Evolutionary conservation across 2,888 invertebrate genomes (phyloP).

Genomic region (Tenodera sinensis): DNA sequence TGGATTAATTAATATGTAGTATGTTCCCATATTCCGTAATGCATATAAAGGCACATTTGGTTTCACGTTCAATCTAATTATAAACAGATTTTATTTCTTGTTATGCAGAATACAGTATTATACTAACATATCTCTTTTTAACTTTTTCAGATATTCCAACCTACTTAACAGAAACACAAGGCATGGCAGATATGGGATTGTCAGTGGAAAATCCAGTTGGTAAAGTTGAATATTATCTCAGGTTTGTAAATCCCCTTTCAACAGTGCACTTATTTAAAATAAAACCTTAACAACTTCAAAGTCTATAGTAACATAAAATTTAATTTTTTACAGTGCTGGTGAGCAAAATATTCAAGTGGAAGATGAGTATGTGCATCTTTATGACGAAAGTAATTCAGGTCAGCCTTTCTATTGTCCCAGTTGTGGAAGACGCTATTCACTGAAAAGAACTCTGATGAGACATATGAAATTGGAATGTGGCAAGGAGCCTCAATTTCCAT

Average conservation of each 20-base stretch:
- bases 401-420: conserved; percentile 37
- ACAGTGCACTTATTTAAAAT: background rate
- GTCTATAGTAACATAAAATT: background rate
- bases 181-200: background rate
- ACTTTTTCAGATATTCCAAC: background rate
- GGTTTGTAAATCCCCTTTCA: background rate
- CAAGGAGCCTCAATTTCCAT: conserved; percentile 39
- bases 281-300: background rate
- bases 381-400: background rate
- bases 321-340: background rate
- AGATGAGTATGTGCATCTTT: background rate
- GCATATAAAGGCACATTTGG: too few species aligned
- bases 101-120: too few species aligned
- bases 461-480: conserved; percentile 40
- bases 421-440: conserved; percentile 38
- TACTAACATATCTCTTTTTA: background rate
- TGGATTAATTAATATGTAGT: too few species aligned
- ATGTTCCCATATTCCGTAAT: too few species aligned
- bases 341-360: background rate
- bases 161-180: background rate
- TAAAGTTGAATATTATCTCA: background rate
- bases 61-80: too few species aligned
- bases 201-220: background rate
- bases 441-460: conserved; percentile 36
- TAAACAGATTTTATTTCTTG: too few species aligned